phyloP scores from a whole-genome alignment of 1,140 invertebrate species.

The Drosophila cardini region DNA sequence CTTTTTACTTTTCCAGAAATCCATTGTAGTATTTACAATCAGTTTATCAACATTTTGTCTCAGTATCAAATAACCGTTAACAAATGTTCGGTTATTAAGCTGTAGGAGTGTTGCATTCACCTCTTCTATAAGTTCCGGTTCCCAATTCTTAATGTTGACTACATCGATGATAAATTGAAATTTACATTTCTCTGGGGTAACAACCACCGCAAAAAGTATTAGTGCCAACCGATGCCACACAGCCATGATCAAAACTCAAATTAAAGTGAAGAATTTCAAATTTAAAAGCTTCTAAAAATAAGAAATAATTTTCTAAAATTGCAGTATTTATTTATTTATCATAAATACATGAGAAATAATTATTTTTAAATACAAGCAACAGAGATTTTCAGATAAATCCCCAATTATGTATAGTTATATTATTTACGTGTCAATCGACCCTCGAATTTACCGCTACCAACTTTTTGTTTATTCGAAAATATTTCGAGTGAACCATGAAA shows the following conservation, averaged over 20 bases:
- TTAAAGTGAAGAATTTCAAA: conserved; percentile 2
- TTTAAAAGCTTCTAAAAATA: background rate
- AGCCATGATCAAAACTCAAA: conserved; percentile 27
- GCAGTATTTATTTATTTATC: background rate
- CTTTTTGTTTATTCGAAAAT: background rate
- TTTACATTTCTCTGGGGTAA: conserved; percentile 22
- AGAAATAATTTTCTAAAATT: conserved; percentile 7
- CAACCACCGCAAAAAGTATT: background rate
- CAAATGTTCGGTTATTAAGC: conserved; percentile 43
- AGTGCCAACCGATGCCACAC: conserved; percentile 25
- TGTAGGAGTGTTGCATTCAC: conserved; percentile 15
- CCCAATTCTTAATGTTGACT: conserved; percentile 25
- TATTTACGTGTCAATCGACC: background rate
- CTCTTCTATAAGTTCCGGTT: conserved; percentile 26
- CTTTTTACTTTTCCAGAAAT: conserved; percentile 24
- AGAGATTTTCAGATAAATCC: background rate
- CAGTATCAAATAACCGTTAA: conserved; percentile 37
- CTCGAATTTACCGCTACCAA: background rate
- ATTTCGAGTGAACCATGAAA: background rate
- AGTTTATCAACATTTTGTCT: conserved; percentile 25
- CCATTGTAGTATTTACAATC: conserved; percentile 7
- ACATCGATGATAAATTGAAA: conserved; percentile 45
- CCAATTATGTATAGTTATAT: conserved; percentile 4
- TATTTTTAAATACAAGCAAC: background rate
- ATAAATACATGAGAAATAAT: conserved; percentile 2